phyloP scores from a whole-genome alignment of 2,113 vertebrate species.

The Caranx melampygus region DNA sequence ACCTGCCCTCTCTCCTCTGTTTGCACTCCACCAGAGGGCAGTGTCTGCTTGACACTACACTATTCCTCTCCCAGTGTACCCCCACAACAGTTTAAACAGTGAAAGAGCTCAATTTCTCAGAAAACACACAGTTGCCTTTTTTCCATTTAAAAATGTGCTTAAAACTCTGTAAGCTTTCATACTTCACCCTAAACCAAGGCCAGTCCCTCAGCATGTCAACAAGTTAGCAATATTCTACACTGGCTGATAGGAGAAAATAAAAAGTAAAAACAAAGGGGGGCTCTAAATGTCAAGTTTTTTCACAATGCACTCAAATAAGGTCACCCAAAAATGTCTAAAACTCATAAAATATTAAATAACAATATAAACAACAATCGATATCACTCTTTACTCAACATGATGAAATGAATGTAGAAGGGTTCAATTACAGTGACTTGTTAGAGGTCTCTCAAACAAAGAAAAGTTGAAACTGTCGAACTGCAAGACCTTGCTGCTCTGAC shows the following conservation, averaged over 20 bases:
- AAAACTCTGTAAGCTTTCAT: not conserved
- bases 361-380: not conserved
- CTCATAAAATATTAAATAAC: not conserved
- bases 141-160: not conserved
- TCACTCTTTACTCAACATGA: not conserved
- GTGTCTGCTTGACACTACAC: slow-evolving; percentile 61
- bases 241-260: not conserved
- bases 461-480: slow-evolving; percentile 26
- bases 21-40: slow-evolving; percentile 78
- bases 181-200: not conserved
- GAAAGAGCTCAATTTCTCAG: slow-evolving; percentile 13
- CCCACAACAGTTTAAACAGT: not conserved
- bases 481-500: slow-evolving; percentile 57
- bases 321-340: not conserved
- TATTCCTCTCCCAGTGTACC: not conserved
- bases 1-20: slow-evolving; percentile 31
- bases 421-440: not conserved
- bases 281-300: not conserved
- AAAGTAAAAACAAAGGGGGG: not conserved
- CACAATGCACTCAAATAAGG: not conserved
- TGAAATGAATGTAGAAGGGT: not conserved
- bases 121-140: not conserved
- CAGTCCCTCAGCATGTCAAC: not conserved
- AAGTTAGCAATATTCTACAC: not conserved
- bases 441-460: slow-evolving; percentile 21